phyloP scores from a whole-genome alignment of 2,888 invertebrate genomes.

The Drosophila recens region DNA sequence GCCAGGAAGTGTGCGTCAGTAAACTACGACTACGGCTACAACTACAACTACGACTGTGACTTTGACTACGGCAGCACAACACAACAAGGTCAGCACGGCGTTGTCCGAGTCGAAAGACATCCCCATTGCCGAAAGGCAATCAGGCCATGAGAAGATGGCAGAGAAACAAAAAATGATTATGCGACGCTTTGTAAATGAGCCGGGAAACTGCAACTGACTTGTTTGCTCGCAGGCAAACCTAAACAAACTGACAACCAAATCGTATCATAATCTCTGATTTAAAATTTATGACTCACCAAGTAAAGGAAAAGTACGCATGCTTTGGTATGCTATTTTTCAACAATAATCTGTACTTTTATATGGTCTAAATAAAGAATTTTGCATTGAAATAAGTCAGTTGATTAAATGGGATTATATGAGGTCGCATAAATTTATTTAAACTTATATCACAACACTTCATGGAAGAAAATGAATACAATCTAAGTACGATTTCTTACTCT shows the following conservation, averaged over 20 bases:
- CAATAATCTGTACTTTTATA: neutral
- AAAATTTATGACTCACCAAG: constrained; percentile 14
- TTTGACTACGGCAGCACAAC: constrained; percentile 18
- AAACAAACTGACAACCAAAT: constrained; percentile 20
- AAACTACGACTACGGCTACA: constrained; percentile 1
- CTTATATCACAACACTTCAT: too few relatives aligned
- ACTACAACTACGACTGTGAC: constrained; percentile 6
- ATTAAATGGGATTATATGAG: too few relatives aligned
- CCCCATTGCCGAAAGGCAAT: constrained; percentile 39
- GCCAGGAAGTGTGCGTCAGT: constrained; percentile 52
- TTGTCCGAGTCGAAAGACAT: constrained; percentile 42
- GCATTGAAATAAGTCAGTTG: too few relatives aligned
- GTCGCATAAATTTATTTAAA: neutral
- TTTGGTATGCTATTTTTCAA: neutral
- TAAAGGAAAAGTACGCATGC: neutral
- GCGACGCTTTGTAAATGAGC: constrained; percentile 51
- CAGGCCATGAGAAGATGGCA: constrained; percentile 15
- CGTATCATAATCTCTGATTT: constrained; percentile 26
- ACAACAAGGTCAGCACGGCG: constrained; percentile 59
- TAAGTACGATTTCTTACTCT: too few relatives aligned
- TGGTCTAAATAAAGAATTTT: too few relatives aligned
- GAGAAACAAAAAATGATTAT: constrained; percentile 40
- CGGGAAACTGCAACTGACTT: constrained; percentile 52
- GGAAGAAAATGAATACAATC: too few relatives aligned
- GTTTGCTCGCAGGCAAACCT: constrained; percentile 40